Evolutionary conservation across 2,888 invertebrate species (phyloP).

Genomic region (Anagyrus pseudococci): DNA sequence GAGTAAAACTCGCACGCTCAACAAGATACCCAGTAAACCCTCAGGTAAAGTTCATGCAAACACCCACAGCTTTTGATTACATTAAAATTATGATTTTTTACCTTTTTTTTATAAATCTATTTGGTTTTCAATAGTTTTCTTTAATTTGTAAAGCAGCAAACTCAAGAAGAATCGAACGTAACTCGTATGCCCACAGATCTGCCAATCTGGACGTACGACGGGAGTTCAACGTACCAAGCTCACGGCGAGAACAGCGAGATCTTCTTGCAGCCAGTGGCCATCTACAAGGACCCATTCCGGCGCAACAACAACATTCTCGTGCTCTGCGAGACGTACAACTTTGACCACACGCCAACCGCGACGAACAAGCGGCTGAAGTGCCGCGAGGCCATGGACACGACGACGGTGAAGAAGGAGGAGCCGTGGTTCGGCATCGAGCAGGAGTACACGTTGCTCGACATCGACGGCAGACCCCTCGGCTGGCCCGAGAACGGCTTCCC

Average conservation of each 20-base stretch:
- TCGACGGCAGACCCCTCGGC: conserved; percentile 86
- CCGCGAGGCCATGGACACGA: conserved; percentile 74
- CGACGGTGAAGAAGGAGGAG: conserved; percentile 70
- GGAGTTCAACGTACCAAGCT: conserved; percentile 91
- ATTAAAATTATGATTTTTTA: no score
- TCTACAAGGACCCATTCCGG: conserved; percentile 93
- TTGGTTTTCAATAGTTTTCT: no score
- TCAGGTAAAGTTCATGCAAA: conserved; percentile 67
- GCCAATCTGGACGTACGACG: conserved; percentile 94
- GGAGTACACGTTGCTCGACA: conserved; percentile 88
- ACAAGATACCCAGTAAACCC: conserved; percentile 78
- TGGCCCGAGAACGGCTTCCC: conserved; percentile 95
- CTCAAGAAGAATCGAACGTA: no score
- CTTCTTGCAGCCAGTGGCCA: conserved; percentile 88
- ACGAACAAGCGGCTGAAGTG: conserved; percentile 79
- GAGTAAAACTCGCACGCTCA: conserved; percentile 87
- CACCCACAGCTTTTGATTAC: no score
- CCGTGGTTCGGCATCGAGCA: conserved; percentile 96
- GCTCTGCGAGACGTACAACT: conserved; percentile 87
- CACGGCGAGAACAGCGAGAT: conserved; percentile 90
- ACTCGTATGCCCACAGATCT: conserved; percentile 67
- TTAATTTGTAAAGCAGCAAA: no score
- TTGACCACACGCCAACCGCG: conserved; percentile 82
- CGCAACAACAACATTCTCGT: conserved; percentile 89
- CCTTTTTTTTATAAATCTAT: no score